Percentiles rank a stretch among this genome's conserved stretches.
phyloP scores from a whole-genome alignment of 2,113 vertebrate species.

The Aramus guarauna region DNA sequence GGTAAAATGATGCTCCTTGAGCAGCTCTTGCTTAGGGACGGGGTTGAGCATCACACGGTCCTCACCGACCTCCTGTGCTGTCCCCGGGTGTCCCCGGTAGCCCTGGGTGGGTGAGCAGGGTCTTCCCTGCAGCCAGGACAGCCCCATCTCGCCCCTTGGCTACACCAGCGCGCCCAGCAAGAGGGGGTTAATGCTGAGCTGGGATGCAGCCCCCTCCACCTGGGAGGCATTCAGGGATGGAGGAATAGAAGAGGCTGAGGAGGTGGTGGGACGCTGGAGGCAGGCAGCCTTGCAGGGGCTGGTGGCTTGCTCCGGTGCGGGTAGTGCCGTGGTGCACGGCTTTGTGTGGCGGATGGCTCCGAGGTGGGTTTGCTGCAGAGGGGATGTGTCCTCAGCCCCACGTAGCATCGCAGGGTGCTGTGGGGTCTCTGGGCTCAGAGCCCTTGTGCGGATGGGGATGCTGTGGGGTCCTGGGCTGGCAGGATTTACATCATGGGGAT shows the following conservation, averaged over 20 bases:
- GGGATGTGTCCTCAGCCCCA: background rate
- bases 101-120: background rate
- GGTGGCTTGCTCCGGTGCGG: background rate
- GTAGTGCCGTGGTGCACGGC: background rate
- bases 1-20: background rate
- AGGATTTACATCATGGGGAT: accelerated
- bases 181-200: background rate
- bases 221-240: background rate
- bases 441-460: background rate
- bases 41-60: accelerated
- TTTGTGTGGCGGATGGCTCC: background rate
- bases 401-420: accelerated
- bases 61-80: background rate
- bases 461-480: background rate
- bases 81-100: background rate
- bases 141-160: background rate
- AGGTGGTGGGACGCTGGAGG: too few relatives aligned
- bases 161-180: background rate
- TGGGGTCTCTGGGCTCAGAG: background rate
- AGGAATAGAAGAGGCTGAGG: background rate
- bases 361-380: background rate
- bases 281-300: background rate
- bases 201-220: background rate
- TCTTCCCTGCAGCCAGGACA: background rate
- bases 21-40: background rate